Evolutionary conservation across 2,797 vertebrate genomes (phyloP).

Genomic region (Loris lydekkerianus): DNA sequence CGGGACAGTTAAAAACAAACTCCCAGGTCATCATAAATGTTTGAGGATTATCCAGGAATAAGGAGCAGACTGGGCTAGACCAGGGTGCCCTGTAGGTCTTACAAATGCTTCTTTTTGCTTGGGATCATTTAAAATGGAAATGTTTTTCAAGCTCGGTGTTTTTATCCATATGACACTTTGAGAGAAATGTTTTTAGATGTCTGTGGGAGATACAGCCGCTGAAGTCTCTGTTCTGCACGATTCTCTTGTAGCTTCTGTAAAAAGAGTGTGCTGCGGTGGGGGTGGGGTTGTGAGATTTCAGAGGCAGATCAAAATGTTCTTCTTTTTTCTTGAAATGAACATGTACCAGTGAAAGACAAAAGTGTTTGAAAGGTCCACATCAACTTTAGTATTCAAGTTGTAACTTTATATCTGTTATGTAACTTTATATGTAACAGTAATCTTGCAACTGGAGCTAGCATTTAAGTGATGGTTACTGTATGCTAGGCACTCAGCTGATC

Average conservation of each 20-base stretch:
- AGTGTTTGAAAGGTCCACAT: neutral
- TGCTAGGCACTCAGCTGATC: neutral
- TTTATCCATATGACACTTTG: neutral
- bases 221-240: neutral
- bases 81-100: no score
- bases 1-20: neutral
- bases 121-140: slow-evolving; percentile 51
- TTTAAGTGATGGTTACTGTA: neutral
- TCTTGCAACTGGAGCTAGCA: neutral
- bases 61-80: neutral
- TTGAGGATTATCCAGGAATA: neutral
- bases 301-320: neutral
- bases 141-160: neutral
- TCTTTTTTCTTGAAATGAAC: slow-evolving; percentile 16
- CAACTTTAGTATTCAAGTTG: neutral
- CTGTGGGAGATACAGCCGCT: slow-evolving; percentile 28
- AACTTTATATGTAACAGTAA: neutral
- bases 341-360: neutral
- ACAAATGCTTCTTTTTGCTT: neutral
- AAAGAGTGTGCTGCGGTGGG: neutral
- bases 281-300: neutral
- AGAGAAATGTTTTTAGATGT: slow-evolving; percentile 49
- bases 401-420: neutral
- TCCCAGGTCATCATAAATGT: neutral
- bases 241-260: neutral